These are phyloP conservation scores for Drosophila lacertosa DNA, from an alignment of 1,140 invertebrate species.

Conservation along the genomic window DNA sequence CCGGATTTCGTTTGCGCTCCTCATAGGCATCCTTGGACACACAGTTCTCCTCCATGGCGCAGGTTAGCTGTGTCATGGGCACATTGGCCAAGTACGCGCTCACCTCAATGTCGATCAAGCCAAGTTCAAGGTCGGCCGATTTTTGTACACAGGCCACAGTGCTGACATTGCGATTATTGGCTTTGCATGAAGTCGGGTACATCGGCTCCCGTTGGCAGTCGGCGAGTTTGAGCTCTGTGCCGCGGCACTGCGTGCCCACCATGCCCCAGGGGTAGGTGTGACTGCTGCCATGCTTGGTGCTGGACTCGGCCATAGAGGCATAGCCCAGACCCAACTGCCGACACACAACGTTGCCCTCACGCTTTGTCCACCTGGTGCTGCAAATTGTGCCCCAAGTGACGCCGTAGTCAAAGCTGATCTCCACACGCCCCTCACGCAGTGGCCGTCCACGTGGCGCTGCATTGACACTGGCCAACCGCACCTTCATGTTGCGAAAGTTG, in stretches of 20 bases:
- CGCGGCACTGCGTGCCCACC: slow-evolving; percentile 90
- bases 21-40: slow-evolving; percentile 92
- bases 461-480: slow-evolving; percentile 51
- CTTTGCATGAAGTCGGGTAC: slow-evolving; percentile 83
- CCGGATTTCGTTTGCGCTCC: slow-evolving; percentile 85
- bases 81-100: slow-evolving; percentile 94
- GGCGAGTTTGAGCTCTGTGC: slow-evolving; percentile 88
- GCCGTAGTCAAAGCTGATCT: slow-evolving; percentile 87
- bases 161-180: slow-evolving; percentile 87
- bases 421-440: slow-evolving; percentile 68
- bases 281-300: slow-evolving; percentile 88
- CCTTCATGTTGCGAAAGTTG: slow-evolving; percentile 67
- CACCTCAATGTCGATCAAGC: slow-evolving; percentile 90
- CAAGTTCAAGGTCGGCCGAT: slow-evolving; percentile 93
- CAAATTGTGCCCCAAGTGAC: slow-evolving; percentile 92
- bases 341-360: slow-evolving; percentile 94
- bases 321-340: slow-evolving; percentile 90
- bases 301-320: slow-evolving; percentile 87
- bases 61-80: slow-evolving; percentile 92
- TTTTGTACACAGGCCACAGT: slow-evolving; percentile 89
- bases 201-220: slow-evolving; percentile 88
- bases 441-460: not conserved
- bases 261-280: slow-evolving; percentile 86
- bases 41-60: slow-evolving; percentile 98
- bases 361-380: slow-evolving; percentile 93